Base-by-base conservation (phyloP, 2,797 vertebrate species). In the Spondyliosoma cantharus region DNA sequence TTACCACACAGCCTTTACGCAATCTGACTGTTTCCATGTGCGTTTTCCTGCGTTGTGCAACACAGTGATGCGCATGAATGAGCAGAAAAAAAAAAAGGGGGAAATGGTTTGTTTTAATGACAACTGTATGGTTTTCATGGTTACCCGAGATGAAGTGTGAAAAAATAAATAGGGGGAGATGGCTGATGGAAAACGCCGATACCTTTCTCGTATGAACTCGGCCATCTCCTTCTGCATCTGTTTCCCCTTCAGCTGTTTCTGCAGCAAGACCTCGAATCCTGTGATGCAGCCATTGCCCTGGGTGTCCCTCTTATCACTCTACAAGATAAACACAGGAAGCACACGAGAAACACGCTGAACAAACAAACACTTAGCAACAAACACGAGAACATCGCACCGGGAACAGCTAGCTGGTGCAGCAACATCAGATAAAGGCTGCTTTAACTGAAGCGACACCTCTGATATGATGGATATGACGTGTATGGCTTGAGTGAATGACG, bases 161-260 rank as follows among this genome's bases (percentile, higher is more conserved):
- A 81, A 74, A 61, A 24, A 48, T 1, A 8, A 42, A 56, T 5
- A 22, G 46, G 22, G 11, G 19, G 5, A 16, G 53, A 16, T 0
- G 2, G 29, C 42, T 57, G 60, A 82, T 62, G 20, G 54, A 60
- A 60, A 68, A 60, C 24, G 63, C 59, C 0, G 58, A 74, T 94
- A 99, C 98, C 98, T 97, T 91, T 99, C 98, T 86, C 97, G 93
- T 83, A 98, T 89, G 84, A 99, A 99, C 86, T 99, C 98, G 0
- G 98, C 97, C 97, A 99, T 99, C 90, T 99, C 98, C 84, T 98
- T 99, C 93, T 98, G 97, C 97, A 98, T 99, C 91, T 99, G 98
- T 82, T 98, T 98, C 80, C 98, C 98, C 92, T 98, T 99, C 78
- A 98, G 94, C 80, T 99, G 98, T 82, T 99, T 99, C 78, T 99